Conservation (phyloP, 2,888 invertebrate genomes). For the Ectropis crepuscularia region DNA sequence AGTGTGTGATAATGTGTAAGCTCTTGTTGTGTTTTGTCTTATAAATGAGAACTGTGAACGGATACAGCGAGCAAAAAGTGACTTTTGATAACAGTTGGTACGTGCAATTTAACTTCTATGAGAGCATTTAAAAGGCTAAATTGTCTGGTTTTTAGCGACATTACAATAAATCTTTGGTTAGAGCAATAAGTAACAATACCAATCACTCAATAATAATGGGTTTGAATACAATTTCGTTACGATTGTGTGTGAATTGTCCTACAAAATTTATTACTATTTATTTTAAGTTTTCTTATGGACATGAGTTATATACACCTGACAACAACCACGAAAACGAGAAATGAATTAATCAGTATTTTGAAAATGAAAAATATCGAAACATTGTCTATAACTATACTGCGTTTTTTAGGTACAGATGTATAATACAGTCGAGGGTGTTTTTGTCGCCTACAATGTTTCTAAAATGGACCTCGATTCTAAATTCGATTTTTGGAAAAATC, state of each 20-base stretch:
- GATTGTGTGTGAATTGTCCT: too few species aligned
- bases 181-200: conserved; percentile 40
- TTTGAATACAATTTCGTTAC: conserved; percentile 10
- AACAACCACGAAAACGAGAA: too few species aligned
- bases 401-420: too few species aligned
- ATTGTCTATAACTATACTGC: too few species aligned
- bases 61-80: conserved; percentile 54
- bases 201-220: conserved; percentile 32
- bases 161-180: conserved; percentile 30
- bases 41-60: conserved; percentile 65
- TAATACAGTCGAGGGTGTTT: too few species aligned
- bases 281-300: neutral
- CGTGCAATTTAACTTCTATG: conserved; percentile 54
- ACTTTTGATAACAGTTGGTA: conserved; percentile 48
- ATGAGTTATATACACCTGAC: neutral
- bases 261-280: too few species aligned
- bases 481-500: too few species aligned
- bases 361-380: too few species aligned
- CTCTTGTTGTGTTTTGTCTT: conserved; percentile 63
- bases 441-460: too few species aligned
- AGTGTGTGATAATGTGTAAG: conserved; percentile 33
- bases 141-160: conserved; percentile 33
- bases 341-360: too few species aligned
- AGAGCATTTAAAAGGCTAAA: conserved; percentile 52
- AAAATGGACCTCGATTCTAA: too few species aligned